phyloP scores from a whole-genome alignment of 2,888 invertebrate genomes.

The Caenorhabditis virilis region DNA sequence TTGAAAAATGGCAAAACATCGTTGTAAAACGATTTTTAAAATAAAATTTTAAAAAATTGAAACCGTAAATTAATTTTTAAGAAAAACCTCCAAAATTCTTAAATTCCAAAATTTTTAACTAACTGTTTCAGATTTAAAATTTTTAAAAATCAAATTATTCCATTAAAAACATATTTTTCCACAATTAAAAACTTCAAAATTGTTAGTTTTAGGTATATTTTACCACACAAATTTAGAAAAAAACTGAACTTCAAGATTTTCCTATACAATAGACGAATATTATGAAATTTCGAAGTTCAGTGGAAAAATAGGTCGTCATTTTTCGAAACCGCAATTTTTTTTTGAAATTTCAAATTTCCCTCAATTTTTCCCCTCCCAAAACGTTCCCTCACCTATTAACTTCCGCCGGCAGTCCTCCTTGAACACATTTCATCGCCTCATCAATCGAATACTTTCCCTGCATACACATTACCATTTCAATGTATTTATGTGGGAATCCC shows the following conservation, averaged over 20 bases:
- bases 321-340: not conserved
- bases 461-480: constrained; percentile 58
- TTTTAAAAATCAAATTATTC: no score
- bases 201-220: not conserved
- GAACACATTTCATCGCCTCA: constrained; percentile 55
- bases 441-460: constrained; percentile 46
- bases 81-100: no score
- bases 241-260: not conserved
- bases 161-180: not conserved
- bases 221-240: not conserved
- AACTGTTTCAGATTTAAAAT: no score
- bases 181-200: not conserved
- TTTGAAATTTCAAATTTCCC: not conserved
- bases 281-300: not conserved
- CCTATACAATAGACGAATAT: not conserved
- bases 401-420: constrained; percentile 13
- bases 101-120: no score
- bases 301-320: not conserved
- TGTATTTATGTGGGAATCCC: constrained; percentile 51
- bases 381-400: constrained; percentile 27
- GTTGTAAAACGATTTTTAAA: not conserved
- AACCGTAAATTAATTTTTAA: not conserved
- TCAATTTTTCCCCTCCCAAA: not conserved
- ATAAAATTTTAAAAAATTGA: not conserved
- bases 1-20: not conserved